Evolutionary conservation across 2,113 vertebrate species (phyloP), one percentile per base, ranked within the genome.

Genomic region (Leiothrix lutea): DNA sequence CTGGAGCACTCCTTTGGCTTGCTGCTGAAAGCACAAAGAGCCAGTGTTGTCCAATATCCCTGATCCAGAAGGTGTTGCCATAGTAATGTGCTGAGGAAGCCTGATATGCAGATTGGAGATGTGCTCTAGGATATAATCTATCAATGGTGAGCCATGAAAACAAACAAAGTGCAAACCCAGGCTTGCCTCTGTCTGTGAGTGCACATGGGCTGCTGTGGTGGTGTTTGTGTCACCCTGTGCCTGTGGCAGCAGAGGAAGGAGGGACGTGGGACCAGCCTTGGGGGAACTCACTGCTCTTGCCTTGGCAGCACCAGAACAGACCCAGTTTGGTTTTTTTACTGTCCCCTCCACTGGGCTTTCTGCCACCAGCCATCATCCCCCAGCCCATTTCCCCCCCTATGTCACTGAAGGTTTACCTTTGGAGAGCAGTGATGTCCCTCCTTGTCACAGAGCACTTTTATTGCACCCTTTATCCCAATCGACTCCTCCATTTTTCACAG

Each of bases 381-480:
- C 67, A 87, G 73, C 66, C 42, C 50, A 7, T 33, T 16, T 53
- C 36, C 45, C 31, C 58, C 42, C 33, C 44, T 6, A 35, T 40
- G 56, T 86, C 95, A 77, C 11, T 15, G n/a, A n/a, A n/a, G 40
- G 22, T 40, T 83, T 85, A 26, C 47, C 70, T 71, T 42, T 86
- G 77, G 47, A 82, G 73, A 64, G 19, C 54, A 71, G 12, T 7
- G 45, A 80, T 86, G 69, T 65, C 19, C n/a, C 69, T 92, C 45
- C 80, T 70, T 74, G 48, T 72, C 95, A 44, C 25, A 2, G 75
- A 93, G 61, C n/a, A 54, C 61, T 86, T 71, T 64, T 56, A 83
- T 87, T 11, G 12, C 70, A 71, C 47, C 51, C 79, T 95, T 91
- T 87, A 74, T 92, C 77, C 89, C 95, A 94, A 92, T 95, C 85